Percentiles rank a stretch among this genome's conserved stretches.
phyloP scores from a whole-genome alignment of 1,140 invertebrate genomes.

The Battus philenor region DNA sequence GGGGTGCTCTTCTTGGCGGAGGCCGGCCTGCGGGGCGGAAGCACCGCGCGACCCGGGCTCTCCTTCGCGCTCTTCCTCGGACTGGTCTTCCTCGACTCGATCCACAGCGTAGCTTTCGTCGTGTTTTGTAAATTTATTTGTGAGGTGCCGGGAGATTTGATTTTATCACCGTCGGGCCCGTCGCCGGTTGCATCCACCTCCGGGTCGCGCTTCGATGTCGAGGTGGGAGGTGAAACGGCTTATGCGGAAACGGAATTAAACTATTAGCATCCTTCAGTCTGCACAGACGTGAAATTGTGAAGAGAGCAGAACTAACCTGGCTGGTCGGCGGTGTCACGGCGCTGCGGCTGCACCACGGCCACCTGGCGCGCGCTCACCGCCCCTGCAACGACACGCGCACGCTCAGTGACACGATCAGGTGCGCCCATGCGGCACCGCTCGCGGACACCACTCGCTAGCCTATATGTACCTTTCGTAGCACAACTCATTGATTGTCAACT shows the following conservation, averaged over 20 bases:
- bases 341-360: constrained; percentile 59
- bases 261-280: background rate
- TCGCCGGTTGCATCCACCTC: background rate
- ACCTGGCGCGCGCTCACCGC: constrained; percentile 48
- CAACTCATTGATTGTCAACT: too few species aligned
- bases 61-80: constrained; percentile 17
- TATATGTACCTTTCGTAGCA: too few species aligned
- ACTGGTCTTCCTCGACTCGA: constrained; percentile 38
- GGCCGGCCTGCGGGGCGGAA: constrained; percentile 1
- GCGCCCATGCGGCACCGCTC: too few species aligned
- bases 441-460: too few species aligned
- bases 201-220: background rate
- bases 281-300: background rate
- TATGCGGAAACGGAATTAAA: background rate
- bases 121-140: constrained; percentile 19
- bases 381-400: constrained; percentile 21
- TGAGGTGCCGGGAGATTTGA: constrained; percentile 16
- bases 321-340: constrained; percentile 36
- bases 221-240: background rate
- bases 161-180: constrained; percentile 7
- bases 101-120: constrained; percentile 46
- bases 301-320: constrained; percentile 27
- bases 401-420: background rate
- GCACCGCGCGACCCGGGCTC: background rate
- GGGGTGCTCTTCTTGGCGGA: constrained; percentile 28